Evolutionary conservation across 2,113 vertebrate species (phyloP).

Genomic region (Micronisus gabar): DNA sequence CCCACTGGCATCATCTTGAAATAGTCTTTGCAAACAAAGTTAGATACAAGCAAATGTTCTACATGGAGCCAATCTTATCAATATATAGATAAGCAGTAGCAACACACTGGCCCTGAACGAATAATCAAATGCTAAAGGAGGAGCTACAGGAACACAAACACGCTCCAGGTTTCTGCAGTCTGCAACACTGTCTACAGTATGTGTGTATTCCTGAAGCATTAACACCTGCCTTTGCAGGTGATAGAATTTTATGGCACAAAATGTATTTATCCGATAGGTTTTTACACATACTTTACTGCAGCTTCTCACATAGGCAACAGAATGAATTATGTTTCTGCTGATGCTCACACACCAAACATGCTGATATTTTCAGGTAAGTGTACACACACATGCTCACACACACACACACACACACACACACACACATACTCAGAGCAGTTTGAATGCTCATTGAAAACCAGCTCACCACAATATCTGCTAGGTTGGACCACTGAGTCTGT

Average conservation of each 20-base stretch:
- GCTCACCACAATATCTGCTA: neutral
- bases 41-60: neutral
- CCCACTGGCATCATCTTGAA: slow-evolving; percentile 13
- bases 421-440: neutral
- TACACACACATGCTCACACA: neutral
- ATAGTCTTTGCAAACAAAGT: slow-evolving; percentile 46
- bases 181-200: neutral
- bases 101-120: neutral
- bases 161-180: neutral
- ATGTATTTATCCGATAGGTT: neutral
- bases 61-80: neutral
- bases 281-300: neutral
- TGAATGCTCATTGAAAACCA: neutral
- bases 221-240: slow-evolving; percentile 27
- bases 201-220: neutral
- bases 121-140: neutral
- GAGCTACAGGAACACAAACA: neutral
- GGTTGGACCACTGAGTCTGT: neutral
- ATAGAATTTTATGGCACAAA: neutral
- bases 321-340: neutral
- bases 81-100: slow-evolving; percentile 22
- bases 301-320: neutral
- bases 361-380: neutral
- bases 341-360: neutral
- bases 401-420: neutral